These are phyloP conservation scores for Lordiphosa stackelbergi DNA, from an alignment of 1,140 invertebrate species.

Conservation along the genomic window DNA sequence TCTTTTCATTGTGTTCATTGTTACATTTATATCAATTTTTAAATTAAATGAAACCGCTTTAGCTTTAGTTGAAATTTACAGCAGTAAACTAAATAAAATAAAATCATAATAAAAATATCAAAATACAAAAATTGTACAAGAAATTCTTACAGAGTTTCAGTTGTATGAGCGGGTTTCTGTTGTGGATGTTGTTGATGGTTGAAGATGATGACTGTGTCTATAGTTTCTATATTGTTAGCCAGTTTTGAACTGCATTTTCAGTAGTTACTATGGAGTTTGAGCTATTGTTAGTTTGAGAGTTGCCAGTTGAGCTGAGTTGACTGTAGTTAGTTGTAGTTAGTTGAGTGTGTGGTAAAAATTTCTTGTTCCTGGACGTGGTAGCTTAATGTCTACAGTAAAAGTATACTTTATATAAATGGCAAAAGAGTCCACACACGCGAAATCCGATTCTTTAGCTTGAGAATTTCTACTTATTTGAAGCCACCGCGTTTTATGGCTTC, in stretches of 20 bases:
- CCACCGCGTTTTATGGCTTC: conserved; percentile 69
- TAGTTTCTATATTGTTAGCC: conserved; percentile 61
- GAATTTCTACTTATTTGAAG: conserved; percentile 54
- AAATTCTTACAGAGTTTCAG: conserved; percentile 58
- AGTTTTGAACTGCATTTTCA: conserved; percentile 63
- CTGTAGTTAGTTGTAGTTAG: conserved; percentile 55
- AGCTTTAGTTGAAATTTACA: conserved; percentile 12
- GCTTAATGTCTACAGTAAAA: conserved; percentile 37
- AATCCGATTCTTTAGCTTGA: conserved; percentile 44
- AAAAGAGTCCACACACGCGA: conserved; percentile 43
- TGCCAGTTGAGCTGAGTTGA: conserved; percentile 25
- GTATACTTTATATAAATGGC: conserved; percentile 52
- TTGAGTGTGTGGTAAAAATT: conserved; percentile 42
- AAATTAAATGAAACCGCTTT: conserved; percentile 56
- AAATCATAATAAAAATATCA: neutral
- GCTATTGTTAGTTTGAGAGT: conserved; percentile 55
- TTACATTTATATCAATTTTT: conserved; percentile 24
- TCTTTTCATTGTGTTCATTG: conserved; percentile 38
- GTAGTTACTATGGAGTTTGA: conserved; percentile 69
- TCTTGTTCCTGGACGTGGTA: conserved; percentile 53
- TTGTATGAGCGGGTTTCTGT: conserved; percentile 23
- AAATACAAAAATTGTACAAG: conserved; percentile 52
- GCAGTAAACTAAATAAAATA: conserved; percentile 1
- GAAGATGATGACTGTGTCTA: conserved; percentile 57
- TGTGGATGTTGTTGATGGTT: conserved; percentile 12